Conservation (phyloP, 2,888 invertebrate species). For the Tholera decimalis region DNA sequence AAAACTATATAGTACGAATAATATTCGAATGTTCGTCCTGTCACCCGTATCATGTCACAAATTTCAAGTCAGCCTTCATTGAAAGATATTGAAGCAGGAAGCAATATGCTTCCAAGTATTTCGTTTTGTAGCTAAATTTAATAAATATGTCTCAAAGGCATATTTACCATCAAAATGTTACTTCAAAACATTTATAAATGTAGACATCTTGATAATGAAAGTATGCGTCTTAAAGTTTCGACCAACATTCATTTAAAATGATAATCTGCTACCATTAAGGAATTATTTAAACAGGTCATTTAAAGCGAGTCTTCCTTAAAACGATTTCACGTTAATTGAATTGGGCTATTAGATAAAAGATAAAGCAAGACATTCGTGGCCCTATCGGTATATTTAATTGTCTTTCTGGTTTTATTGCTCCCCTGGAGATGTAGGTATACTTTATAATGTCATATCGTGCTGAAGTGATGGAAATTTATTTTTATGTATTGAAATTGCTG, state of each 20-base stretch:
- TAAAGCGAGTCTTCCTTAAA: conserved; percentile 29
- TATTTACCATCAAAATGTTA: neutral
- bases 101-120: conserved; percentile 24
- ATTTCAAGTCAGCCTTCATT: conserved; percentile 29
- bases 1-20: too few relatives aligned
- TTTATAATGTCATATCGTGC: conserved; percentile 11
- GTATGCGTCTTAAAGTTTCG: neutral
- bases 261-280: conserved; percentile 36
- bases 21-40: conserved; percentile 47
- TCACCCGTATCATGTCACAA: conserved; percentile 26
- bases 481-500: neutral
- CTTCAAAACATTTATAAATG: neutral
- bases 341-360: conserved; percentile 53
- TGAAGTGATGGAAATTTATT: neutral
- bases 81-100: conserved; percentile 26
- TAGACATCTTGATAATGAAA: neutral
- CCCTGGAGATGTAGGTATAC: neutral
- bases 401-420: conserved; percentile 26
- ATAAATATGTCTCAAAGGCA: neutral
- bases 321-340: conserved; percentile 56
- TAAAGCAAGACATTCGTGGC: conserved; percentile 56
- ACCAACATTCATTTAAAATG: conserved; percentile 1
- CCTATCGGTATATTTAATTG: conserved; percentile 35
- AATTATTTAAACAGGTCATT: conserved; percentile 43
- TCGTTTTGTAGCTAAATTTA: conserved; percentile 1